Percentiles rank a stretch among this genome's conserved stretches.
Evolutionary conservation across 2,113 vertebrate genomes (phyloP).

Genomic region (Anolis carolinensis): DNA sequence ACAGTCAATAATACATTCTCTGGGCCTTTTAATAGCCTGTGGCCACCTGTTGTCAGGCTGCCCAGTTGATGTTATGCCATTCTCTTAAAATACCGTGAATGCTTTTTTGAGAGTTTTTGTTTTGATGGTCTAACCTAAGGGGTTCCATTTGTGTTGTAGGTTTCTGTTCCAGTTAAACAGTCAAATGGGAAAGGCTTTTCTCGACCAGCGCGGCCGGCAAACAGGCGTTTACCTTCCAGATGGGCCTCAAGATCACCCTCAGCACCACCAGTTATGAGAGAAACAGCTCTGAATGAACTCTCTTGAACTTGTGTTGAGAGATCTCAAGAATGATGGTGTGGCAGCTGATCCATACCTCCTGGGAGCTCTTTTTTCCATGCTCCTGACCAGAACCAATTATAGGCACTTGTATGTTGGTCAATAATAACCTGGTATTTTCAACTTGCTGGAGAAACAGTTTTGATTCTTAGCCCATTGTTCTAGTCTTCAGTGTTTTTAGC

Average conservation of each 20-base stretch:
- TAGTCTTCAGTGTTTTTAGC: conserved; percentile 88
- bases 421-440: conserved; percentile 43
- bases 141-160: conserved; percentile 73
- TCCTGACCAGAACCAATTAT: conserved; percentile 56
- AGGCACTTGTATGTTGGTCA: conserved; percentile 52
- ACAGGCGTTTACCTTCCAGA: conserved; percentile 89
- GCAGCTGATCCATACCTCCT: conserved; percentile 42
- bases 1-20: conserved; percentile 14
- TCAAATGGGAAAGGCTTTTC: conserved; percentile 85
- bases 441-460: conserved; percentile 41
- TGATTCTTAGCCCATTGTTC: conserved; percentile 67
- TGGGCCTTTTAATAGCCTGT: conserved; percentile 52
- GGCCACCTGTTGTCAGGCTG: conserved; percentile 50
- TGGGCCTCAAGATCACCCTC: conserved; percentile 88
- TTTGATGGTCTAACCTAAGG: conserved; percentile 29
- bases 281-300: conserved; percentile 69
- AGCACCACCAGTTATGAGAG: conserved; percentile 74
- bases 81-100: conserved; percentile 32
- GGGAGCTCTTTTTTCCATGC: conserved; percentile 44
- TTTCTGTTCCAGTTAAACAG: conserved; percentile 63
- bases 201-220: conserved; percentile 88
- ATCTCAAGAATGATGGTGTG: conserved; percentile 62
- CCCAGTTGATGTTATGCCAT: conserved; percentile 23
- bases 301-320: conserved; percentile 78
- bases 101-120: conserved; percentile 4